Evolutionary conservation across 2,113 vertebrate species (phyloP), one percentile per base, ranked within the genome.

Genomic region (Hippocampus comes): DNA sequence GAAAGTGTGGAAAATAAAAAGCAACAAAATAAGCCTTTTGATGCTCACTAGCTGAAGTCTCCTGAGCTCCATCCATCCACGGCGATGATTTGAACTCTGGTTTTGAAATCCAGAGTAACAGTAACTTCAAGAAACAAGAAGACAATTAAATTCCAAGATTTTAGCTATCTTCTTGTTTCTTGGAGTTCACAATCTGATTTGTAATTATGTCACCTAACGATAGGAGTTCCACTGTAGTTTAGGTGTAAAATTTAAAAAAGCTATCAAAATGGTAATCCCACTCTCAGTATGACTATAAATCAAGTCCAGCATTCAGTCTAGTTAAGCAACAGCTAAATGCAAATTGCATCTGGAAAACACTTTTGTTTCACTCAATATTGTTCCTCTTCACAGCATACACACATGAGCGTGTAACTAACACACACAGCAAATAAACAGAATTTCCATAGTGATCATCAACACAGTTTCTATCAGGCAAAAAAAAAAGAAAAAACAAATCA

Each of bases 251-350:
- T 6, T 6, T 1, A n/a, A 56, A 56, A 51, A 64, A 2, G 43
- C 20, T 61, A 64, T 78, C 55, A 75, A 68, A 49, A 43, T 79
- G 67, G 41, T 70, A 34, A 63, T 81, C 59, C 15, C 53, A 23
- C 53, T 10, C 21, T 78, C 71, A 61, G 60, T 79, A 66, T 67
- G 63, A 48, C 61, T 82, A 63, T 82, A 68, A 88, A 18, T 89
- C 72, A 18, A 71, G 68, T 63, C 73, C 68, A 61, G 75, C 34
- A 68, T 53, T 82, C 75, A 71, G 68, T 48, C 11, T 41, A 73
- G 69, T 80, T 80, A 71, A 75, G 64, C 82, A 77, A 43, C 48
- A 88, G 78, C 84, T 86, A 81, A 87, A 88, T 85, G 86, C 76
- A 90, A 89, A 90, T 90, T 55, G 34, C 21, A 78, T 80, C 73